phyloP scores from a whole-genome alignment of 2,797 vertebrate genomes.

The Microctenopoma steveboyesi region DNA sequence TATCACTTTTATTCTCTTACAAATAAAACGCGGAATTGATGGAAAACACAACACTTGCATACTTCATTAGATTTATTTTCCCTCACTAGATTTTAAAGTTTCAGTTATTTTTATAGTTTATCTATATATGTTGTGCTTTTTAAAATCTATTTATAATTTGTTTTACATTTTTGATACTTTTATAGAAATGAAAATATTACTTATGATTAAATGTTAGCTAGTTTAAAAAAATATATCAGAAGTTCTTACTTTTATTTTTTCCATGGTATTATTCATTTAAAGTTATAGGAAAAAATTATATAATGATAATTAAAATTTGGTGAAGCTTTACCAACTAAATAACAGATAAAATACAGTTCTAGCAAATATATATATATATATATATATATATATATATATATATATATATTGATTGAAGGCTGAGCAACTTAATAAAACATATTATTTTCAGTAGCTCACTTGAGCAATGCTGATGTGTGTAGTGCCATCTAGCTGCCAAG shows the following conservation, averaged over 20 bases:
- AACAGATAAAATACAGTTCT: neutral
- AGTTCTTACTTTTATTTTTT: neutral
- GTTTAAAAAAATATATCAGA: slow-evolving; percentile 1
- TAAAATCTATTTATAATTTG: too few relatives aligned
- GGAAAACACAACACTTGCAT: neutral
- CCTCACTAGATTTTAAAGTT: too few relatives aligned
- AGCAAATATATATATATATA: neutral
- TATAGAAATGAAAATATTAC: too few relatives aligned
- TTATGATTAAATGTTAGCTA: neutral
- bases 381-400: neutral
- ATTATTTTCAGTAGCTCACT: neutral
- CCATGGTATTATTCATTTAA: neutral
- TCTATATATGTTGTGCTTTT: too few relatives aligned
- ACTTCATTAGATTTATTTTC: neutral
- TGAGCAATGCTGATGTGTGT: neutral
- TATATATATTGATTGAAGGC: too few relatives aligned
- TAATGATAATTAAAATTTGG: too few relatives aligned
- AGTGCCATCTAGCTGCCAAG: slow-evolving; percentile 58
- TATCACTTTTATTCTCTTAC: neutral
- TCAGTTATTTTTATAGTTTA: too few relatives aligned
- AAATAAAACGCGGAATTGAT: slow-evolving; percentile 6
- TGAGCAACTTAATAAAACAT: neutral
- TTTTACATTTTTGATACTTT: too few relatives aligned
- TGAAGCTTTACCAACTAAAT: too few relatives aligned
- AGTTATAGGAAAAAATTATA: too few relatives aligned